Evolutionary conservation across 64 coral and sea anemone genomes (phyloP), one percentile per base, ranked within the genome.

Genomic region (Platygyra sinensis): DNA sequence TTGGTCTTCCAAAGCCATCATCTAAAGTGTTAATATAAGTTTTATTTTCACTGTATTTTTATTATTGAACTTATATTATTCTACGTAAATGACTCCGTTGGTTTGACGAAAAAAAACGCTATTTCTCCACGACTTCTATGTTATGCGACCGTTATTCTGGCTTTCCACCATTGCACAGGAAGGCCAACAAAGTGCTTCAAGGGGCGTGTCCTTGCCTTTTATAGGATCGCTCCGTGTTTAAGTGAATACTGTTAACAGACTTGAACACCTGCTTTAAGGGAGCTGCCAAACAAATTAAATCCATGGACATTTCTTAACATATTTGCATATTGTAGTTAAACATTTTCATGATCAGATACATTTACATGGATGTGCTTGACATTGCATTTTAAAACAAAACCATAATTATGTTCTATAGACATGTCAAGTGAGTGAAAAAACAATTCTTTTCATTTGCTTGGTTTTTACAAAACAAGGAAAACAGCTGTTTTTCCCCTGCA

Each of bases 341-440:
- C 71, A 73, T 27, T 73, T 73, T 73, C 24, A 73, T 73, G 71
- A 73, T 73, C 71, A 7, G 29, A 31, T 73, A 5, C 9, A 73
- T 73, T 73, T 29, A 73, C 29, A 31, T 73, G 71, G 9, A 30
- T 73, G 71, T 73, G 7, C 71, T 31, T 73, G 71, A 73, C 71
- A 73, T 73, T 73, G 71, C 71, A 73, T 73, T 73, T 73, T 73
- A 73, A 73, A 73, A 73, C 71, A n/a, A 73, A 73, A 73, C 30
- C 72, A 62, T 36, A 3, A 1, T 36, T 62, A 62, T 62, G 60
- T 62, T 62, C 5, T 62, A 15, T 62, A 13, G 60, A 62, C 60
- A 62, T 73, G n/a, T 75, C 73, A 75, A 75, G 73, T 75, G 33
- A 75, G 73, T 75, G 73, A 75, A 75, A n/a, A 75, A 42, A 39